These are phyloP conservation scores for Octodon degus DNA, from an alignment of 2,113 vertebrate genomes.

Conservation along the genomic window DNA sequence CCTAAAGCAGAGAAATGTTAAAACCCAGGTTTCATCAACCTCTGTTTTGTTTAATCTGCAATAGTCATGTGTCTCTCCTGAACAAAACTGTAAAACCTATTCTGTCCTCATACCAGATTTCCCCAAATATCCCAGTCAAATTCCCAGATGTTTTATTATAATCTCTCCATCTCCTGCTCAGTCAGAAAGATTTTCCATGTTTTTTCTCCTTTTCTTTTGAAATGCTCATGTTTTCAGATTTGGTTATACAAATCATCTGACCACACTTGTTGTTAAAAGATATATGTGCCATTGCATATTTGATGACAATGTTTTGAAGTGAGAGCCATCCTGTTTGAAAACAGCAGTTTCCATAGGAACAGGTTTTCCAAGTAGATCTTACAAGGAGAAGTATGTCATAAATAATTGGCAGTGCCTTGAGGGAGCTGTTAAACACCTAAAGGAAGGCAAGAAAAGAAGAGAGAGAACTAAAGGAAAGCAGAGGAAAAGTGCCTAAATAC, in stretches of 20 bases:
- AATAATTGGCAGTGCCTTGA: slow-evolving; percentile 85
- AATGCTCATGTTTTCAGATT: slow-evolving; percentile 71
- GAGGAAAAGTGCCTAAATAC: slow-evolving; percentile 56
- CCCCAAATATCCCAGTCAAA: slow-evolving; percentile 17
- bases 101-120: slow-evolving; percentile 44
- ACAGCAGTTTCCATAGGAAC: slow-evolving; percentile 89
- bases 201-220: slow-evolving; percentile 67
- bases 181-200: slow-evolving; percentile 40
- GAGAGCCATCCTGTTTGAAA: slow-evolving; percentile 85
- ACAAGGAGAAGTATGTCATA: slow-evolving; percentile 86
- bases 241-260: slow-evolving; percentile 80
- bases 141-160: slow-evolving; percentile 43
- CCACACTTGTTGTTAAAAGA: slow-evolving; percentile 78
- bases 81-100: slow-evolving; percentile 52
- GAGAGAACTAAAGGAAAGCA: slow-evolving; percentile 61
- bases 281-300: slow-evolving; percentile 79
- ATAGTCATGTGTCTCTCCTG: slow-evolving; percentile 28
- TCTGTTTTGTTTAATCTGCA: background rate
- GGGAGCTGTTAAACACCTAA: slow-evolving; percentile 84
- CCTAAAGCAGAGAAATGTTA: slow-evolving; percentile 25
- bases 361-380: slow-evolving; percentile 85
- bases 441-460: slow-evolving; percentile 78
- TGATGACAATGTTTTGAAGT: slow-evolving; percentile 85
- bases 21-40: background rate
- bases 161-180: slow-evolving; percentile 61